A percentile compares a stretch with the other conserved stretches of the same genome.
Evolutionary conservation across 2,113 vertebrate genomes (phyloP).

Genomic region (Epinephelus lanceolatus): DNA sequence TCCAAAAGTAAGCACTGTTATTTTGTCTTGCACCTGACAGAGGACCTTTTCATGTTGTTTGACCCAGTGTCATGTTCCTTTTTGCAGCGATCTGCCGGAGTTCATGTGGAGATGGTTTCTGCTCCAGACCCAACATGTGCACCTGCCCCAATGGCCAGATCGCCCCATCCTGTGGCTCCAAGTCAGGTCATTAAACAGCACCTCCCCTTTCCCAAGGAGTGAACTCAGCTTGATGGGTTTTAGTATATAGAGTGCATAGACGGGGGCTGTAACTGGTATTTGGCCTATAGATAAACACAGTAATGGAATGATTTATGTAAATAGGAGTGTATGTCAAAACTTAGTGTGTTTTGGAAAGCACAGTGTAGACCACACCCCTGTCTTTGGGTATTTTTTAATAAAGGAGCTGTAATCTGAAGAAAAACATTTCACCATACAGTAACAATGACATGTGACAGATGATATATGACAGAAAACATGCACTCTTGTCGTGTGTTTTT

Average conservation of each 20-base stretch:
- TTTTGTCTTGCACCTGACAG: constrained; percentile 34
- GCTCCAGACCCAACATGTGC: constrained; percentile 99
- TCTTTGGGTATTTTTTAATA: constrained; percentile 19
- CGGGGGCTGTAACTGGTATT: constrained; percentile 6
- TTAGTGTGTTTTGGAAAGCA: constrained; percentile 22
- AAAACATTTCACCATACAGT: constrained; percentile 39
- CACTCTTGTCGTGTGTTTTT: not conserved
- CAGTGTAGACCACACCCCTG: constrained; percentile 16
- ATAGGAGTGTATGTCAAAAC: constrained; percentile 36
- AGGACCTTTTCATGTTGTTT: constrained; percentile 35
- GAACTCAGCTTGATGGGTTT: constrained; percentile 10
- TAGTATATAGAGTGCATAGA: constrained; percentile 18
- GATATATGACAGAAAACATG: constrained; percentile 44
- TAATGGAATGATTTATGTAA: constrained; percentile 46
- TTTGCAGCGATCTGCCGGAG: constrained; percentile 96
- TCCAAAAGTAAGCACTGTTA: constrained; percentile 4
- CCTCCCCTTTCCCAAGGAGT: constrained; percentile 13
- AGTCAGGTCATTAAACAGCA: constrained; percentile 88
- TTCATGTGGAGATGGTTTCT: constrained; percentile 98
- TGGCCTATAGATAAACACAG: constrained; percentile 40
- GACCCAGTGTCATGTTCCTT: constrained; percentile 61
- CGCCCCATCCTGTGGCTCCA: constrained; percentile 94
- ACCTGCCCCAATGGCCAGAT: constrained; percentile 97
- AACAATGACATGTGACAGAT: constrained; percentile 48
- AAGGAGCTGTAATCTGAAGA: constrained; percentile 41